Conservation (phyloP, 2,797 vertebrate genomes). For the Squalus acanthias region DNA sequence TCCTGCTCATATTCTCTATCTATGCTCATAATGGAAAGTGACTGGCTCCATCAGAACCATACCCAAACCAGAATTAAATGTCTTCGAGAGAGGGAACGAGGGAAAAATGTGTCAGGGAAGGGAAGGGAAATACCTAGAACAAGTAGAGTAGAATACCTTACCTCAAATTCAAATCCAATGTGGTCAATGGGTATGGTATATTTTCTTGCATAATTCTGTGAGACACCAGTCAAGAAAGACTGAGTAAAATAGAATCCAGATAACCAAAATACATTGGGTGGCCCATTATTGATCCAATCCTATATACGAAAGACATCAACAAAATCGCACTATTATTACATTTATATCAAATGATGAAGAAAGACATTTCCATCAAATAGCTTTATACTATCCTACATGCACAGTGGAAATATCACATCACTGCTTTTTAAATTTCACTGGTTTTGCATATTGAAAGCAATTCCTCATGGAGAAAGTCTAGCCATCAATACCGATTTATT, state of each 20-base stretch:
- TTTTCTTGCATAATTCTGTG: slow-evolving; percentile 88
- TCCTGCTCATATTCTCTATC: neutral
- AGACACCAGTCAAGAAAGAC: slow-evolving; percentile 85
- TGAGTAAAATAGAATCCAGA: slow-evolving; percentile 96
- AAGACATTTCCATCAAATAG: neutral
- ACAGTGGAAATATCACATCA: neutral
- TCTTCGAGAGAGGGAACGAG: neutral
- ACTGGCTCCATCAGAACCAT: neutral
- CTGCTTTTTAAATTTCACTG: neutral
- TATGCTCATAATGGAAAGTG: neutral
- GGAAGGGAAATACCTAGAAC: neutral
- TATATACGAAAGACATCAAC: slow-evolving; percentile 47
- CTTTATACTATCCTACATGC: neutral
- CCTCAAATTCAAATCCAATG: slow-evolving; percentile 87
- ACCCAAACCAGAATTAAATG: neutral
- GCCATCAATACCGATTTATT: neutral
- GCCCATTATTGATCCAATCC: slow-evolving; percentile 76
- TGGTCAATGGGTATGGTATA: slow-evolving; percentile 82
- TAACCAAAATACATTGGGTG: slow-evolving; percentile 82
- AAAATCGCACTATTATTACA: neutral
- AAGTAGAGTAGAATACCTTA: slow-evolving; percentile 45
- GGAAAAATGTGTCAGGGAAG: neutral
- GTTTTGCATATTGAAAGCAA: neutral
- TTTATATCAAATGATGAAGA: neutral
- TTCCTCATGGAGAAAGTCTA: neutral